A percentile compares a stretch with the other conserved stretches of the same genome.
These are phyloP conservation scores for Cordilura impudica DNA, from an alignment of 2,888 invertebrate genomes.

Conservation along the genomic window DNA sequence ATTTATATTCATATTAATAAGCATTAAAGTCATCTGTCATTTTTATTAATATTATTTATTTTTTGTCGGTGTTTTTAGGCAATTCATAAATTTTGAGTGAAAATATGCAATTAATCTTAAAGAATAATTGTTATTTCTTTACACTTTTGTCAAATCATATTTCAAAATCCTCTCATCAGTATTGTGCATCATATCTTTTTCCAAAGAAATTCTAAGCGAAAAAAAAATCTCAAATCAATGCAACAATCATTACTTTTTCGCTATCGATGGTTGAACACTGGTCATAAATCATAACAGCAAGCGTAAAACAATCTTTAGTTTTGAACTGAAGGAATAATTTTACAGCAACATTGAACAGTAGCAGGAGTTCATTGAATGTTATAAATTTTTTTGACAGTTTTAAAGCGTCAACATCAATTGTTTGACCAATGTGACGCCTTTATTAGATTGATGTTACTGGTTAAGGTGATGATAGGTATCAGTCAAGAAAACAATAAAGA, in stretches of 20 bases:
- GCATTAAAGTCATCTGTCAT: slow-evolving; percentile 2
- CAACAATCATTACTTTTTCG: slow-evolving; percentile 44
- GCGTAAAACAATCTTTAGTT: slow-evolving; percentile 54
- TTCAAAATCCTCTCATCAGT: slow-evolving; percentile 10
- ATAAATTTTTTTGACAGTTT: slow-evolving; percentile 46
- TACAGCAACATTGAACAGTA: slow-evolving; percentile 29
- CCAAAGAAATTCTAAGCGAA: slow-evolving; percentile 22
- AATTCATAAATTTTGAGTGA: slow-evolving; percentile 50
- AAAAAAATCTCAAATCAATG: slow-evolving; percentile 44
- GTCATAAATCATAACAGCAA: slow-evolving; percentile 59
- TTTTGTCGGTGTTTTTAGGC: slow-evolving; percentile 29
- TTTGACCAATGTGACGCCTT: slow-evolving; percentile 57
- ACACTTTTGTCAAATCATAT: slow-evolving; percentile 55
- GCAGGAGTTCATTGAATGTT: slow-evolving; percentile 35
- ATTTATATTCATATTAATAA: neutral
- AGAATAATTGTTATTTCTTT: slow-evolving; percentile 61
- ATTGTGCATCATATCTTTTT: neutral
- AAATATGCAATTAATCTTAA: slow-evolving; percentile 56
- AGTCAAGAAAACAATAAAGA: slow-evolving; percentile 23
- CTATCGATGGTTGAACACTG: slow-evolving; percentile 47
- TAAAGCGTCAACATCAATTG: slow-evolving; percentile 53
- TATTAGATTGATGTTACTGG: slow-evolving; percentile 49
- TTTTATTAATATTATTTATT: slow-evolving; percentile 7
- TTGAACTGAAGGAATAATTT: slow-evolving; percentile 22
- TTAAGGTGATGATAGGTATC: slow-evolving; percentile 53